phyloP scores from a whole-genome alignment of 2,888 invertebrate species.

The Ametastegia equiseti region DNA sequence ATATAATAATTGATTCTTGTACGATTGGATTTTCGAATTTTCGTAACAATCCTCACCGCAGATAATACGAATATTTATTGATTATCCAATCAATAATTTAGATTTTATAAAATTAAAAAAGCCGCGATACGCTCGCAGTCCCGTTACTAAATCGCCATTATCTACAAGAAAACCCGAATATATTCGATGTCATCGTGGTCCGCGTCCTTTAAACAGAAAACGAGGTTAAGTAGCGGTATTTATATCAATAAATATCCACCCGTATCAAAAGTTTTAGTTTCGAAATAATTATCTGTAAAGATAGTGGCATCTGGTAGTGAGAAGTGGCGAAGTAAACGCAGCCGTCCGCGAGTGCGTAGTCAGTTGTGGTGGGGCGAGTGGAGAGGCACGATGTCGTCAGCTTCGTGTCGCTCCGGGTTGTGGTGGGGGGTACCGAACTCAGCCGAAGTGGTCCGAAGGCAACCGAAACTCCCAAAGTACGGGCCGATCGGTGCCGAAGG shows the following conservation, averaged over 20 bases:
- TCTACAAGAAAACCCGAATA: background rate
- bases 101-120: background rate
- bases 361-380: constrained; percentile 76
- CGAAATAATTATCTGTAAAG: constrained; percentile 20
- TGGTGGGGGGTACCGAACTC: constrained; percentile 35
- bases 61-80: background rate
- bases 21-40: background rate
- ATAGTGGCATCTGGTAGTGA: constrained; percentile 2
- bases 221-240: constrained; percentile 39
- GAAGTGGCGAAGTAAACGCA: constrained; percentile 37
- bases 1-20: background rate
- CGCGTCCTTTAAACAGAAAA: background rate
- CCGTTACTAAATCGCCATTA: background rate
- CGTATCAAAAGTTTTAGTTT: constrained; percentile 20
- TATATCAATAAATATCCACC: constrained; percentile 20
- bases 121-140: background rate
- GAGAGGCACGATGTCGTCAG: constrained; percentile 79
- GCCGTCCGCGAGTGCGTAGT: constrained; percentile 31
- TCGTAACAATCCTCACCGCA: background rate
- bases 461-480: constrained; percentile 63
- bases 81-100: background rate
- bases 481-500: constrained; percentile 76
- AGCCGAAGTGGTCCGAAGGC: constrained; percentile 37
- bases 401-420: constrained; percentile 63
- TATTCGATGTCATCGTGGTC: background rate